phyloP scores from a whole-genome alignment of 2,888 invertebrate species.

The Sarcophaga carnaria region DNA sequence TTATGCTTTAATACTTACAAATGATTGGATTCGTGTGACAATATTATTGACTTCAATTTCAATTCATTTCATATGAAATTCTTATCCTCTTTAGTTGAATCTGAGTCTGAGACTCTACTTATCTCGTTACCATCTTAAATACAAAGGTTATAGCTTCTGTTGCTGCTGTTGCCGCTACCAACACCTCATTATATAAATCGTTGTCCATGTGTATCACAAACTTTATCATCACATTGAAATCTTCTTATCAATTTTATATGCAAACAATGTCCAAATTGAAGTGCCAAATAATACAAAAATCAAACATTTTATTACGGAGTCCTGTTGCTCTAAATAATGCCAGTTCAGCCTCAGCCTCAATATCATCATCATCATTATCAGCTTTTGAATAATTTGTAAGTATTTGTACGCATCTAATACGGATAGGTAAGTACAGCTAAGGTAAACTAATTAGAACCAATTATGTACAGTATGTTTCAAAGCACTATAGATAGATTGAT shows the following conservation, averaged over 20 bases:
- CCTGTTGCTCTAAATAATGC: too few species aligned
- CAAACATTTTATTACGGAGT: conserved; percentile 8
- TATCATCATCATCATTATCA: not conserved
- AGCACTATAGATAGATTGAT: too few species aligned
- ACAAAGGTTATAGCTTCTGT: too few species aligned
- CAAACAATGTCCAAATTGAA: conserved; percentile 78
- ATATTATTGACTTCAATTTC: too few species aligned
- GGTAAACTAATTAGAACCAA: too few species aligned
- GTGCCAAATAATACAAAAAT: conserved; percentile 68
- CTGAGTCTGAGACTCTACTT: not conserved
- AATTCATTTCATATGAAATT: too few species aligned
- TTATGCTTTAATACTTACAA: not conserved
- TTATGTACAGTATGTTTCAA: too few species aligned
- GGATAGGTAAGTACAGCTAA: too few species aligned
- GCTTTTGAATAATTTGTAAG: not conserved
- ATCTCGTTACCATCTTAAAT: not conserved
- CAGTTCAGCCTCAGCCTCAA: not conserved
- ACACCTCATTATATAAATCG: not conserved
- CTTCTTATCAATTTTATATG: conserved; percentile 76
- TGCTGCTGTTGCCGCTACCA: not conserved
- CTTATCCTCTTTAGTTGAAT: not conserved
- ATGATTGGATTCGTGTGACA: fast-evolving
- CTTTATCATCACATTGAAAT: not conserved
- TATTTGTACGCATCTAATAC: too few species aligned
- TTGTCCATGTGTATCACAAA: too few species aligned